Conservation (phyloP, 2,797 vertebrate genomes). For the Phataginus tetradactyla region DNA sequence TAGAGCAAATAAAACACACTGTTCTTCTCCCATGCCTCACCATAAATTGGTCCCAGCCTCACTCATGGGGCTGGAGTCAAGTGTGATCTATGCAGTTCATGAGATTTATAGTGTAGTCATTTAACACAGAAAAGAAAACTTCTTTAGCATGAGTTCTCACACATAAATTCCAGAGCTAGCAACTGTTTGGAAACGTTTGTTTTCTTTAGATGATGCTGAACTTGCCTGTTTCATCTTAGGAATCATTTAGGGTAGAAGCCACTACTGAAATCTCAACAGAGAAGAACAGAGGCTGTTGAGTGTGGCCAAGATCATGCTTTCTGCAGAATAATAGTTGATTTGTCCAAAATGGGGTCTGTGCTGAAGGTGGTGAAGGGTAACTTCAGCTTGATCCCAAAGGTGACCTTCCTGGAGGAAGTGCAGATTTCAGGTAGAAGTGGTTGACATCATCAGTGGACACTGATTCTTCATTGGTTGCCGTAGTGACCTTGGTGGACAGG, state of each 20-base stretch:
- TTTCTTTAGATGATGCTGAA: slow-evolving; percentile 52
- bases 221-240: not conserved
- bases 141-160: slow-evolving; percentile 65
- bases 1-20: slow-evolving; percentile 69
- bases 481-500: not conserved
- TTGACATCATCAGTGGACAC: not conserved
- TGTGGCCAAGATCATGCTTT: fast-evolving
- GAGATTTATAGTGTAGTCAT: slow-evolving; percentile 71
- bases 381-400: not conserved
- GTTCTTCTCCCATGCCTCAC: slow-evolving; percentile 15
- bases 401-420: not conserved
- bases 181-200: slow-evolving; percentile 55
- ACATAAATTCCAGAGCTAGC: slow-evolving; percentile 72
- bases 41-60: slow-evolving; percentile 68
- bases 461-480: not conserved
- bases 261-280: not conserved
- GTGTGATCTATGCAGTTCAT: slow-evolving; percentile 71
- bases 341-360: not conserved
- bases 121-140: slow-evolving; percentile 73
- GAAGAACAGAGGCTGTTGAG: not conserved
- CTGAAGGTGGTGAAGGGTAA: not conserved
- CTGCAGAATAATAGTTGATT: not conserved
- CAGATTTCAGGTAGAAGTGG: not conserved
- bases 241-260: not conserved
- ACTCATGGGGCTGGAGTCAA: slow-evolving; percentile 48